These are phyloP conservation scores for Marmota flaviventris DNA, from an alignment of 2,113 vertebrate species.

Conservation along the genomic window DNA sequence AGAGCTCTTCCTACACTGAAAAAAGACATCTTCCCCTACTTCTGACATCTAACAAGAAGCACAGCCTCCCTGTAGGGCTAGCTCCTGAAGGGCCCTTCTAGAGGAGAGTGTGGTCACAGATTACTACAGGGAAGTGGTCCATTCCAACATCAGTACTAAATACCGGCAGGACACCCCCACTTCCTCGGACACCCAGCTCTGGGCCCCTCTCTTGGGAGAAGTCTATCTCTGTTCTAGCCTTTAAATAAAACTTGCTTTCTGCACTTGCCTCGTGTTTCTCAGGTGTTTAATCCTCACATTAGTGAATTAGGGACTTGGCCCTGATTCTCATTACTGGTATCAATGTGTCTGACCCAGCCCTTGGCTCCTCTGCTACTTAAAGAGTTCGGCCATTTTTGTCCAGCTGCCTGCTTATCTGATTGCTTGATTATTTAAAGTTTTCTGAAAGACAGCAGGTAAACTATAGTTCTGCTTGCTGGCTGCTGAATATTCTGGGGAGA, in stretches of 20 bases:
- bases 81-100: neutral
- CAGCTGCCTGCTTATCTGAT: neutral
- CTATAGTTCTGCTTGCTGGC: neutral
- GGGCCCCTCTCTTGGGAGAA: too few species aligned
- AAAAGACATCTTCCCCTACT: neutral
- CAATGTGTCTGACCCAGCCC: too few species aligned
- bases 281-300: too few species aligned
- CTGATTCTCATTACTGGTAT: too few species aligned
- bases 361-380: neutral
- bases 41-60: too few species aligned
- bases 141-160: neutral
- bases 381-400: too few species aligned
- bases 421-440: neutral
- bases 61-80: fast-evolving
- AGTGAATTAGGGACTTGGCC: too few species aligned
- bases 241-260: too few species aligned
- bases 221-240: too few species aligned
- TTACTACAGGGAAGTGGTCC: neutral
- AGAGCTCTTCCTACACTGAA: neutral
- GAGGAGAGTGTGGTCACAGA: too few species aligned
- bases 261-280: too few species aligned
- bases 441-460: neutral
- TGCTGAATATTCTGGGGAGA: neutral
- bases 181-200: too few species aligned
- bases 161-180: neutral